A percentile compares a stretch with the other conserved stretches of the same genome.
These are phyloP conservation scores for Drosophila setosimentum DNA, from an alignment of 2,888 invertebrate species.

Conservation along the genomic window DNA sequence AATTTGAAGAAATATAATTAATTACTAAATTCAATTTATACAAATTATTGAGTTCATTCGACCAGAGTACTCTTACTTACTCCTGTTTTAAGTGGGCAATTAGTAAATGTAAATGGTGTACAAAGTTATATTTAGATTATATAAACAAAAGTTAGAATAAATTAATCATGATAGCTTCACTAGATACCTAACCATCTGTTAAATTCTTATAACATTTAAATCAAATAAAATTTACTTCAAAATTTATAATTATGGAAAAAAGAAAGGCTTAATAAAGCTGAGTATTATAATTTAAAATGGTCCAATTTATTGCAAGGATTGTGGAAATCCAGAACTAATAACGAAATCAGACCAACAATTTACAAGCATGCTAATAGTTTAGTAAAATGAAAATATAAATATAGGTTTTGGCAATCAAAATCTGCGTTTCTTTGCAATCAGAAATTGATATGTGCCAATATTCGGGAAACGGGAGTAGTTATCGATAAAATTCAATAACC, in stretches of 20 bases:
- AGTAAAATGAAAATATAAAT: neutral
- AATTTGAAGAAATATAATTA: neutral
- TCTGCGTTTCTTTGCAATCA: neutral
- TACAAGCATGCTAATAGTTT: neutral
- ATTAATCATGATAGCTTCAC: neutral
- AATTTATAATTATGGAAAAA: neutral
- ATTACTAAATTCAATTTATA: neutral
- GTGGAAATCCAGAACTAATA: neutral
- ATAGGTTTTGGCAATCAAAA: neutral
- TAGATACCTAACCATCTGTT: neutral
- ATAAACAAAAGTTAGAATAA: neutral
- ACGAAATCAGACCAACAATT: neutral
- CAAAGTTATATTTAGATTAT: neutral
- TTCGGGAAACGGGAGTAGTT: neutral
- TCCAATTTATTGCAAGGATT: neutral
- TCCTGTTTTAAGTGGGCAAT: neutral
- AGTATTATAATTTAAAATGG: neutral
- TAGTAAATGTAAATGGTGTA: neutral
- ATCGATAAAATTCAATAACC: too few species aligned
- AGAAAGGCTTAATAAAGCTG: neutral
- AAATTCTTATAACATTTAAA: neutral
- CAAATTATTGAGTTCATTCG: neutral
- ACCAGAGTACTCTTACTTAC: neutral
- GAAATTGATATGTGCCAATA: neutral
- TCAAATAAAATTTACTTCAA: too few species aligned